Conservation (phyloP, 1,140 invertebrate species). For the Chironomus striatipennis region DNA sequence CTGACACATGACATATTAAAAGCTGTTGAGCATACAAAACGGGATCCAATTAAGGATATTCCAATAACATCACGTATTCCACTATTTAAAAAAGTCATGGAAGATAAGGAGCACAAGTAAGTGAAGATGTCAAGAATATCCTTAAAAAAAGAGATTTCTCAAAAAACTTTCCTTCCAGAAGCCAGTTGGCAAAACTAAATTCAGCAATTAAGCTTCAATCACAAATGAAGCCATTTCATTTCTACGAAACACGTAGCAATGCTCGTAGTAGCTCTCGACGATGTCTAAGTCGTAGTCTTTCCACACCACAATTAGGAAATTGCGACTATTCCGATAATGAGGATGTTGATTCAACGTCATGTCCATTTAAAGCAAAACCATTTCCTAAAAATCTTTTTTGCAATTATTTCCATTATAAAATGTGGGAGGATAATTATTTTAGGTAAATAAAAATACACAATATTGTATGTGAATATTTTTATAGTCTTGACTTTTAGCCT, state of each 20-base stretch:
- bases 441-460: slow-evolving; percentile 28
- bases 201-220: slow-evolving; percentile 25
- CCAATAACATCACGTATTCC: slow-evolving; percentile 25
- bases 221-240: slow-evolving; percentile 24
- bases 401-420: slow-evolving; percentile 24
- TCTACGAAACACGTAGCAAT: neutral
- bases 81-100: slow-evolving; percentile 11
- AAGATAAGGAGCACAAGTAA: slow-evolving; percentile 25
- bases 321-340: neutral
- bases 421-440: slow-evolving; percentile 26
- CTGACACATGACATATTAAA: neutral
- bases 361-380: slow-evolving; percentile 19
- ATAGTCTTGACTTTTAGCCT: slow-evolving; percentile 30
- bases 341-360: neutral
- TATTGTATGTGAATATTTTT: slow-evolving; percentile 28
- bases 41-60: slow-evolving; percentile 18
- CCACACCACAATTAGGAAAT: neutral
- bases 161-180: slow-evolving; percentile 11
- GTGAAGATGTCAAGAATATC: neutral
- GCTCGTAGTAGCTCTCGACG: neutral
- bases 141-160: too few species aligned
- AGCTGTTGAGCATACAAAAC: neutral
- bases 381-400: slow-evolving; percentile 25
- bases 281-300: neutral
- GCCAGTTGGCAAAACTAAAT: slow-evolving; percentile 22